Conservation (phyloP, 2,888 invertebrate species). For the Drosophila fulvimacula region DNA sequence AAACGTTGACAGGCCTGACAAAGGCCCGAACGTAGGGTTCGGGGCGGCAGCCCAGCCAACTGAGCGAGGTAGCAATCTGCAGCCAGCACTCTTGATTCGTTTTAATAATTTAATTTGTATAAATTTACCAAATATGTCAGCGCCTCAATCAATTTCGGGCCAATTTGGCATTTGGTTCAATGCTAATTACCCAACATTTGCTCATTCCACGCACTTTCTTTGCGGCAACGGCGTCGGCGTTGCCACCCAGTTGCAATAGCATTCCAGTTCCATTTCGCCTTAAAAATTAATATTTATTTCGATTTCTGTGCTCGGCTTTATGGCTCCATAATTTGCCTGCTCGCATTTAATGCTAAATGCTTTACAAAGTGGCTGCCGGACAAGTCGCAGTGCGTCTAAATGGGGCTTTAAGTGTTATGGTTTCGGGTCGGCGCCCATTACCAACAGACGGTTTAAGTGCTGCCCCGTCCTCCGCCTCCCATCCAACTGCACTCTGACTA, state of each 20-base stretch:
- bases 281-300: conserved; percentile 63
- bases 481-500: conserved; percentile 1
- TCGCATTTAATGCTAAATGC: conserved; percentile 74
- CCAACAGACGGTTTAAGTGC: conserved; percentile 45
- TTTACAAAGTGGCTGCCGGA: conserved; percentile 63
- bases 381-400: conserved; percentile 36
- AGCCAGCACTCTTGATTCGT: conserved; percentile 13
- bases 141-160: conserved; percentile 56
- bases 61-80: neutral
- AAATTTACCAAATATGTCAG: conserved; percentile 76
- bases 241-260: conserved; percentile 33
- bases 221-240: neutral
- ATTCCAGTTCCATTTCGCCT: conserved; percentile 29
- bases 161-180: conserved; percentile 30
- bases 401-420: conserved; percentile 71
- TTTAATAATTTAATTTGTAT: conserved; percentile 78
- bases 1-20: conserved; percentile 53
- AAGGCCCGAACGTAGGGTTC: conserved; percentile 1
- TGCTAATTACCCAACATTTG: conserved; percentile 52
- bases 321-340: conserved; percentile 69
- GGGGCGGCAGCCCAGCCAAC: neutral
- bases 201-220: conserved; percentile 34
- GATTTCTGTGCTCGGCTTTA: conserved; percentile 56
- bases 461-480: neutral
- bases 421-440: conserved; percentile 39